These are phyloP conservation scores for Onthophagus sagittarius DNA, from an alignment of 2,888 invertebrate species.

Conservation along the genomic window DNA sequence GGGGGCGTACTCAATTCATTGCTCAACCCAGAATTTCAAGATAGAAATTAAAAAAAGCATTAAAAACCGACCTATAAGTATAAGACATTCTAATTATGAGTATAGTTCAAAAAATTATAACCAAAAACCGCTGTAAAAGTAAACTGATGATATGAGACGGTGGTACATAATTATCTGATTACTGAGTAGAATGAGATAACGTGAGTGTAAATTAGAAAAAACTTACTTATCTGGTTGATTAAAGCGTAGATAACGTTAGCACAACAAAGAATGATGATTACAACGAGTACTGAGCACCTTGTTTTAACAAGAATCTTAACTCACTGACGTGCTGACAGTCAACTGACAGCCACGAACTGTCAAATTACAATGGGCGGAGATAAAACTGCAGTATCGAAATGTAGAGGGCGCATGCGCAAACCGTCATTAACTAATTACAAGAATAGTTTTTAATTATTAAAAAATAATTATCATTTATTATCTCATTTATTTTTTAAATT, in stretches of 20 bases:
- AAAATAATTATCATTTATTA: neutral
- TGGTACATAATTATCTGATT: neutral
- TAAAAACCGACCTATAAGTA: slow-evolving; percentile 11
- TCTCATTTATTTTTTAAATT: neutral
- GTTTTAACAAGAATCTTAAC: neutral
- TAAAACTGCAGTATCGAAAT: neutral
- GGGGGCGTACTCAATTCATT: slow-evolving; percentile 1
- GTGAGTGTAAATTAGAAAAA: neutral
- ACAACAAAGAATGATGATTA: neutral
- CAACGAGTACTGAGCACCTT: neutral
- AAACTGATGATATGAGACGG: too few species aligned
- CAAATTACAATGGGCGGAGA: slow-evolving; percentile 17
- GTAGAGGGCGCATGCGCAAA: neutral
- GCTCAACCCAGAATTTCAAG: slow-evolving; percentile 2
- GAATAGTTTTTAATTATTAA: neutral
- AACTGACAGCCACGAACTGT: slow-evolving; percentile 19
- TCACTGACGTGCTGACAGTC: neutral
- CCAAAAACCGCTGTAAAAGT: neutral
- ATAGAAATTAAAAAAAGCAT: neutral
- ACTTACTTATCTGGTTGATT: slow-evolving; percentile 10
- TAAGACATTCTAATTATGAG: slow-evolving; percentile 5
- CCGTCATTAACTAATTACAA: neutral
- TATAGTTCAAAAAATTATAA: neutral
- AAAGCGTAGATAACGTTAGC: neutral
- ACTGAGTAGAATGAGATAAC: neutral